Percentiles rank a stretch among this genome's conserved stretches.
Conservation (phyloP, 1,140 invertebrate species). For the Calephelis virginiensis region DNA sequence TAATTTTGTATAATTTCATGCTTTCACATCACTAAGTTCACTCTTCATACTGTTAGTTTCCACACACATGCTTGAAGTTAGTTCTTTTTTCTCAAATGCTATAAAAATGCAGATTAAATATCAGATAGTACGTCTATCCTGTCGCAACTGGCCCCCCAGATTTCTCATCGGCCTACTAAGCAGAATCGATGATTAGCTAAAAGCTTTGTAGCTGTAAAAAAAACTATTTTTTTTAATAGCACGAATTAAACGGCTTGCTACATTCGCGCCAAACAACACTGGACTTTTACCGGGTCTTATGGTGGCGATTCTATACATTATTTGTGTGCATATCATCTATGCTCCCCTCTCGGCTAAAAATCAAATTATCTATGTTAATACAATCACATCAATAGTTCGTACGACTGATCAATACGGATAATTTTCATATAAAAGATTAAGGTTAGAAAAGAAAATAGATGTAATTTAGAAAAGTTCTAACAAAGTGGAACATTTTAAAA, state of each 20-base stretch:
- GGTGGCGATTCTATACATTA: constrained; percentile 67
- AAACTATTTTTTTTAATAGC: constrained; percentile 45
- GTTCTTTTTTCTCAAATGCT: constrained; percentile 26
- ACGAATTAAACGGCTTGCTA: constrained; percentile 28
- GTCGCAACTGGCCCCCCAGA: constrained; percentile 42
- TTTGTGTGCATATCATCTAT: constrained; percentile 53
- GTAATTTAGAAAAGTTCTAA: constrained; percentile 16
- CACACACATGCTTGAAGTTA: constrained; percentile 57
- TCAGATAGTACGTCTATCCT: constrained; percentile 43
- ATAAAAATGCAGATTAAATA: constrained; percentile 25
- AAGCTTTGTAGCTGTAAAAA: constrained; percentile 55
- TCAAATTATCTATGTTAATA: constrained; percentile 46
- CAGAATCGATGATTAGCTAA: constrained; percentile 46
- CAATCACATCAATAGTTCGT: constrained; percentile 23
- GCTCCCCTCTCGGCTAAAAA: constrained; percentile 78
- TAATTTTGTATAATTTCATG: constrained; percentile 15
- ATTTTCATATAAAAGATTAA: constrained; percentile 20
- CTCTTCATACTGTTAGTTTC: constrained; percentile 47
- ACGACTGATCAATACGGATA: constrained; percentile 23
- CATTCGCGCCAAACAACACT: constrained; percentile 55
- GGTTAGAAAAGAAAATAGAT: constrained; percentile 35
- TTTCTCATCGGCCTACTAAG: constrained; percentile 43
- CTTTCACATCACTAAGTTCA: constrained; percentile 10
- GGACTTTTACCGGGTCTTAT: constrained; percentile 66
- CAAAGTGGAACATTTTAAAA: constrained; percentile 29